Base-by-base conservation (phyloP, 1,140 invertebrate species). In the Calliphora vicina region DNA sequence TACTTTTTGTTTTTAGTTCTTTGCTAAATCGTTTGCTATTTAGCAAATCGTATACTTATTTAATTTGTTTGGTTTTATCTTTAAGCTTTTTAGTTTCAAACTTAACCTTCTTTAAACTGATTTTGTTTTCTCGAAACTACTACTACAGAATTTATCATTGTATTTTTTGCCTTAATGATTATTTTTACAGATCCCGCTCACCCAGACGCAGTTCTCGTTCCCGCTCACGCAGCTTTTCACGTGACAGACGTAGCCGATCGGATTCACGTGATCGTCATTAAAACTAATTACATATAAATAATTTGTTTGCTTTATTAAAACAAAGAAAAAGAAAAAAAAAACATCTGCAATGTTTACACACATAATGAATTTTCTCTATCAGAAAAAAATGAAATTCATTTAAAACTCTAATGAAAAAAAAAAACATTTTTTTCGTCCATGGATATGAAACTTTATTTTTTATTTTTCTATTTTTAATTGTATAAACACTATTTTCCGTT, bases 191-290 rank as follows among this genome's bases (percentile, higher is more conserved):
- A 88, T 92, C 92, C 35, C 91, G 92, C 72, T 92, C 92, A 17
- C 92, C 92, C 45, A 86, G 92, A 82, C 89, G 92, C 25, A 92
- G 91, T 2, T 25, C 61, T 1, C 87, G 92, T 57, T 91, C 91
- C 50, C 88, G 91, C 72, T 92, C 91, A 23, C 87, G 92, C 83
- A 92, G 91, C 82, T 91, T 92, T 82, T 92, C 91, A 82, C 87
- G 91, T 80, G 91, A 91, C 82, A 87, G 91, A 84, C 88, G 91
- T 84, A 91, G 92, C 84, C 91, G 92, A 78, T 91, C 91, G 50
- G 92, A 92, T 83, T 92, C 92, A 8, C 89, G 92, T 85, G 92
- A 92, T 86, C 91, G 92, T 61, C 91, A 91, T 84, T 92, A 91
- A 87, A 86, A 43, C n/a, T 45, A 12, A 43, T 13, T n/a, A n/a